phyloP scores from a whole-genome alignment of 1,140 invertebrate species.

The Cecropterus lyciades region DNA sequence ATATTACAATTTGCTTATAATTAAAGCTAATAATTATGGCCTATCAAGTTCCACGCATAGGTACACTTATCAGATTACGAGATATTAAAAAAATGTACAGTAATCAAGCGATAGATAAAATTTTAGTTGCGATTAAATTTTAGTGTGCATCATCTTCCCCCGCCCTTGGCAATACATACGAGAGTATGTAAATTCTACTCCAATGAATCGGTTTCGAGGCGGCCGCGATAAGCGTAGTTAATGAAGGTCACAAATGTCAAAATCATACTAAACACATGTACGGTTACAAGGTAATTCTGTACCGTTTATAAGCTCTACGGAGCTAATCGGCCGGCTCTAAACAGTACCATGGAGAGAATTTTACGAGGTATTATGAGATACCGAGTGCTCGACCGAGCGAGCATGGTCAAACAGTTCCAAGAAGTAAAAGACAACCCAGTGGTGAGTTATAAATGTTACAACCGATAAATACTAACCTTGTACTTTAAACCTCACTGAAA shows the following conservation, averaged over 20 bases:
- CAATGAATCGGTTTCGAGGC: conserved; percentile 30
- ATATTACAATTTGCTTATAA: no score
- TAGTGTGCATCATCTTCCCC: neutral
- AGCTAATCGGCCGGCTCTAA: conserved; percentile 26
- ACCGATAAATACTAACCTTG: conserved; percentile 27
- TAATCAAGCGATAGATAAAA: no score
- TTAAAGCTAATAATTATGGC: no score
- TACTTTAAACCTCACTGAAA: conserved; percentile 17
- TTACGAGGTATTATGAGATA: conserved; percentile 95
- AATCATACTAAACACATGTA: conserved; percentile 49
- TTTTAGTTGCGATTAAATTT: conserved; percentile 29
- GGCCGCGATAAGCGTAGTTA: conserved; percentile 67
- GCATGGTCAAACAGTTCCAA: conserved; percentile 96
- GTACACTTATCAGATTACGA: conserved; percentile 1
- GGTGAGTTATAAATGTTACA: conserved; percentile 84
- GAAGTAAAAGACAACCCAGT: conserved; percentile 94
- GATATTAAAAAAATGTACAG: neutral
- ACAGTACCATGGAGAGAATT: conserved; percentile 91
- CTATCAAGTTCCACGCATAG: neutral
- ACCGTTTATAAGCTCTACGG: conserved; percentile 28
- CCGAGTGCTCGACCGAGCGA: conserved; percentile 90
- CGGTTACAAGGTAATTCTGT: conserved; percentile 37
- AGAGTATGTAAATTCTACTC: conserved; percentile 21
- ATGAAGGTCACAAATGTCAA: conserved; percentile 80
- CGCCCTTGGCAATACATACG: conserved; percentile 2